phyloP scores from a whole-genome alignment of 2,888 invertebrate species.

The Linnaemya tessellans region DNA sequence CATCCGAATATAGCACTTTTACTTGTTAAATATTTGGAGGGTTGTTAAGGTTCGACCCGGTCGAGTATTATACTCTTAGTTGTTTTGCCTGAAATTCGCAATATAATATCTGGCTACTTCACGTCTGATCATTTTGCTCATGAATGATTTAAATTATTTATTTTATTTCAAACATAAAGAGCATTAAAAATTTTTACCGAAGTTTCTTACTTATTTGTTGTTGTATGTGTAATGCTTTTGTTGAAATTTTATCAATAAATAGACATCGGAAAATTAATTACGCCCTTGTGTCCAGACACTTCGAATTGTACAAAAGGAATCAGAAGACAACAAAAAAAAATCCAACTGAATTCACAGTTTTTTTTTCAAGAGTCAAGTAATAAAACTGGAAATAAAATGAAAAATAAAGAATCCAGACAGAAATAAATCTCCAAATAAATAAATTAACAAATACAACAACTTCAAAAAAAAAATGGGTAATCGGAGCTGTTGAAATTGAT shows the following conservation, averaged over 20 bases:
- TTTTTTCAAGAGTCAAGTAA: not conserved
- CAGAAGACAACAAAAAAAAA: conserved; percentile 8
- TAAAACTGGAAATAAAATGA: not conserved
- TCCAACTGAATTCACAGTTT: conserved; percentile 45
- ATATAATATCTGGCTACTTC: no score
- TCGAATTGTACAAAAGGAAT: not conserved
- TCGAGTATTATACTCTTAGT: no score
- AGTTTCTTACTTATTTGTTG: not conserved
- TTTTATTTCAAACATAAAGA: not conserved
- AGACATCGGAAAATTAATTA: conserved; percentile 63
- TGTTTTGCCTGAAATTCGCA: no score
- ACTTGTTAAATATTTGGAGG: no score
- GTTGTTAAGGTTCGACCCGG: no score
- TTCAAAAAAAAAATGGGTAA: conserved; percentile 55
- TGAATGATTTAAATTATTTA: no score
- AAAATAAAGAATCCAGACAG: not conserved
- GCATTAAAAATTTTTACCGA: no score
- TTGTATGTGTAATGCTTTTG: not conserved
- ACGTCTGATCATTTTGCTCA: no score
- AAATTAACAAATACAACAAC: not conserved
- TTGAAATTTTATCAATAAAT: conserved; percentile 54
- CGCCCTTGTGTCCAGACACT: conserved; percentile 20
- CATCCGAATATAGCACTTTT: no score
- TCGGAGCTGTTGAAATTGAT: conserved; percentile 69
- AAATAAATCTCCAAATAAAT: conserved; percentile 31